These are phyloP conservation scores for Cosmopolites sordidus DNA, from an alignment of 2,888 invertebrate species.

Conservation along the genomic window DNA sequence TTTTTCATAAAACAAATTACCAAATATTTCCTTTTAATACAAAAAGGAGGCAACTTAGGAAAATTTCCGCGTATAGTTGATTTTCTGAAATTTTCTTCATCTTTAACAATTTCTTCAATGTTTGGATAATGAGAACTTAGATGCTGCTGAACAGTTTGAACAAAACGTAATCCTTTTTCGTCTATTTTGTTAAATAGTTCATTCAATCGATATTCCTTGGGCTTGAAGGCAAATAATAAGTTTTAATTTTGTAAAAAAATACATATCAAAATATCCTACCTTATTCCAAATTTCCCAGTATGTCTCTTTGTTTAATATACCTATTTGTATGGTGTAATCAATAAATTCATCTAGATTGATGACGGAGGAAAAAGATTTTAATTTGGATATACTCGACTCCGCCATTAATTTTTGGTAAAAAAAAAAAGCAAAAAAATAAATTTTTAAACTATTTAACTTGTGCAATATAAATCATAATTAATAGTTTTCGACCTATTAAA, in stretches of 20 bases:
- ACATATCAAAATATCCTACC: constrained; percentile 7
- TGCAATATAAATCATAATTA: too few species aligned
- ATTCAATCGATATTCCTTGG: constrained; percentile 13
- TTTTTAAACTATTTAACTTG: too few species aligned
- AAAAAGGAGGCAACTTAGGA: constrained; percentile 55
- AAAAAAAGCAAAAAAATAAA: not conserved
- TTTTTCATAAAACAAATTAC: constrained; percentile 43
- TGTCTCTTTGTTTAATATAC: constrained; percentile 23
- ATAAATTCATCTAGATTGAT: constrained; percentile 27
- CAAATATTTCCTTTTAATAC: constrained; percentile 51
- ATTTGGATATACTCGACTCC: constrained; percentile 26
- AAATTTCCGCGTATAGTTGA: constrained; percentile 55
- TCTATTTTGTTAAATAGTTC: constrained; percentile 25
- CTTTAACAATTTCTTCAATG: constrained; percentile 21
- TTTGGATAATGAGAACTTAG: constrained; percentile 24
- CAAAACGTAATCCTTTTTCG: constrained; percentile 8
- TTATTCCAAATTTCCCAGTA: constrained; percentile 22
- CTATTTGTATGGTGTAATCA: constrained; percentile 27
- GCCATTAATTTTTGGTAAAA: not conserved
- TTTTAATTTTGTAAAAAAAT: not conserved
- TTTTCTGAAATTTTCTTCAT: constrained; percentile 23
- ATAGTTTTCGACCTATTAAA: too few species aligned
- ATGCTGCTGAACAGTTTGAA: constrained; percentile 23
- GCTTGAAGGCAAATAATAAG: constrained; percentile 16
- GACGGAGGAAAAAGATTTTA: constrained; percentile 23